These are phyloP conservation scores for Drosophila kurseongensis DNA, from an alignment of 1,140 invertebrate genomes.

Conservation along the genomic window DNA sequence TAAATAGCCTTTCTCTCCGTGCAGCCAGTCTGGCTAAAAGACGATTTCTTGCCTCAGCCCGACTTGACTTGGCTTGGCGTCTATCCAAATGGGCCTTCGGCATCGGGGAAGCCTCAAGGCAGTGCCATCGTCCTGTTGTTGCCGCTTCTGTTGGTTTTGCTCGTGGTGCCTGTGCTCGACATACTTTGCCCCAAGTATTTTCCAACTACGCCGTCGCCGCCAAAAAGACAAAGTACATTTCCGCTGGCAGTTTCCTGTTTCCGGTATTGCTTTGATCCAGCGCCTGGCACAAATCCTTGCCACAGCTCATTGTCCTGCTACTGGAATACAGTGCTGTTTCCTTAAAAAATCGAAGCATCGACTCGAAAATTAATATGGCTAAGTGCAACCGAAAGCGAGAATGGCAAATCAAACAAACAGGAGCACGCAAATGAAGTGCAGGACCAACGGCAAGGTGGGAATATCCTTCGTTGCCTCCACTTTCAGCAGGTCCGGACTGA, in stretches of 20 bases:
- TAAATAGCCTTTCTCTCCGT: neutral
- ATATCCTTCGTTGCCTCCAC: conserved; percentile 4
- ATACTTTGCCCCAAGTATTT: conserved; percentile 78
- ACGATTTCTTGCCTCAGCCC: conserved; percentile 24
- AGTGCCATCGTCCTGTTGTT: conserved; percentile 18
- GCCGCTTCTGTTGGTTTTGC: conserved; percentile 26
- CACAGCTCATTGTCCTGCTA: conserved; percentile 36
- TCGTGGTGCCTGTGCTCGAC: conserved; percentile 68
- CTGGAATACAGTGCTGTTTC: conserved; percentile 13
- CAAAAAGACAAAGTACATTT: conserved; percentile 83
- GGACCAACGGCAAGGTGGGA: conserved; percentile 8
- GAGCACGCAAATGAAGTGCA: conserved; percentile 47
- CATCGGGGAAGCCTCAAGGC: conserved; percentile 9
- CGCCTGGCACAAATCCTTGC: conserved; percentile 26
- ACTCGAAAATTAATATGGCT: conserved; percentile 68
- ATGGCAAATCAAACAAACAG: conserved; percentile 66
- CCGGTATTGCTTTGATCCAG: conserved; percentile 76
- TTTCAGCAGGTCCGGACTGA: neutral
- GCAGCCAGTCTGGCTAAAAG: conserved; percentile 6
- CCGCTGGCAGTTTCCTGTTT: conserved; percentile 78
- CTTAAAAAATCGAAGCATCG: conserved; percentile 55
- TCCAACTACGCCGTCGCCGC: conserved; percentile 67
- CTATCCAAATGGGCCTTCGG: conserved; percentile 59
- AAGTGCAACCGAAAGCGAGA: conserved; percentile 57
- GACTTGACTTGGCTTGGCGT: conserved; percentile 59